Base-by-base conservation (phyloP, 2,888 invertebrate species). In the Lathronympha strigana region DNA sequence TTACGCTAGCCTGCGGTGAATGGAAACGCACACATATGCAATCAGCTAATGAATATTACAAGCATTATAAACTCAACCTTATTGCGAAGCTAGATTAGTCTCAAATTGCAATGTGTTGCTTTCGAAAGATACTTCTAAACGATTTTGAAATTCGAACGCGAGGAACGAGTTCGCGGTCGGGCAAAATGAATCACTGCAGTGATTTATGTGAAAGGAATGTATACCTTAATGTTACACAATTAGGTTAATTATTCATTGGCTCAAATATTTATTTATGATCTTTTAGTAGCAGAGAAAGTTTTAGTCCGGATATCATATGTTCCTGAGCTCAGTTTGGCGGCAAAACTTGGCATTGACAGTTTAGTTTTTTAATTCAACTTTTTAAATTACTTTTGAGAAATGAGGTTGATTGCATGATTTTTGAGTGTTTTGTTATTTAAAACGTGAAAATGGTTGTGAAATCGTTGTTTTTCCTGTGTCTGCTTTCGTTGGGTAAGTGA, bases 301-400 rank as follows among this genome's bases (percentile, higher is more conserved):
- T 6, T 69, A 64, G 61, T 70, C 55, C 71, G 62, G 68, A 73
- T 57, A 73, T 77, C 73, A 74, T 76, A 73, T 69, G 76, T 74
- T 79, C 75, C 72, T 70, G 68, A 21, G 76, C 72, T 85, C 81
- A 90, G 90, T 90, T 87, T 89, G 85, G 87, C 88, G 89, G 84
- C 75, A 87, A 88, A 86, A 76, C 76, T 72, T 54, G 76, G 68
- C 72, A 71, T 70, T 75, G 80, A 80, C 78, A 79, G 79, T 75
- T 77, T 67, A 55, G 68, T 69, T 75, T 76, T 76, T 76, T 69
- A 62, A 68, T 66, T 61, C 60, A 43, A 64, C 49, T 66, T 69
- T 73, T 72, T 68, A 63, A 68, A 67, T 21, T 64, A 31, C 43
- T 28, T 53, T 50, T 36, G 50, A 8, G 11, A 36, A 55, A 19